phyloP scores from a whole-genome alignment of 1,140 invertebrate genomes.

The Brachionus sp. region DNA sequence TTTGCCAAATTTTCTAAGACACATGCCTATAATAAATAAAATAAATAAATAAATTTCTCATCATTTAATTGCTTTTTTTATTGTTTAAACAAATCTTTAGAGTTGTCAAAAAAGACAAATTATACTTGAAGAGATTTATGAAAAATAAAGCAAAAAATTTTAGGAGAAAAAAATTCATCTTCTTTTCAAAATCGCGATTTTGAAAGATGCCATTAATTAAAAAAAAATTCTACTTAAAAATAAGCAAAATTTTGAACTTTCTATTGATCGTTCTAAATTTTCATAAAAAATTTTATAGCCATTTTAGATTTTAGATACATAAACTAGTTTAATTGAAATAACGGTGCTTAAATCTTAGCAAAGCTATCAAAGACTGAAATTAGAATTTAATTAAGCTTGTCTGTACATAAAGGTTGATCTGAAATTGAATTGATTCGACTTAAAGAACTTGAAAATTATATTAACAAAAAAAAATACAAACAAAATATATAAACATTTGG shows the following conservation, averaged over 20 bases:
- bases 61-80: not conserved
- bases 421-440: not conserved
- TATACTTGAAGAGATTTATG: not conserved
- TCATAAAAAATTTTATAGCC: not conserved
- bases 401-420: too few species aligned
- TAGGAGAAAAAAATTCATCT: not conserved
- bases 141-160: not conserved
- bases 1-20: not conserved
- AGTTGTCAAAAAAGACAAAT: conserved; percentile 3
- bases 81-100: not conserved
- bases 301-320: not conserved
- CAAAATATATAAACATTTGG: not conserved
- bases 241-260: not conserved
- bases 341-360: not conserved
- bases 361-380: not conserved
- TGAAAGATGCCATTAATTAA: not conserved
- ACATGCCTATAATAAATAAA: not conserved
- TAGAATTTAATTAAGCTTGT: too few species aligned
- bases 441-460: not conserved
- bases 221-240: not conserved
- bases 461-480: not conserved
- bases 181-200: not conserved
- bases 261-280: not conserved
- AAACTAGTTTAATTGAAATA: not conserved
- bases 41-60: not conserved